Evolutionary conservation across 2,888 invertebrate genomes (phyloP).

Genomic region (Phyllotreta striolata): DNA sequence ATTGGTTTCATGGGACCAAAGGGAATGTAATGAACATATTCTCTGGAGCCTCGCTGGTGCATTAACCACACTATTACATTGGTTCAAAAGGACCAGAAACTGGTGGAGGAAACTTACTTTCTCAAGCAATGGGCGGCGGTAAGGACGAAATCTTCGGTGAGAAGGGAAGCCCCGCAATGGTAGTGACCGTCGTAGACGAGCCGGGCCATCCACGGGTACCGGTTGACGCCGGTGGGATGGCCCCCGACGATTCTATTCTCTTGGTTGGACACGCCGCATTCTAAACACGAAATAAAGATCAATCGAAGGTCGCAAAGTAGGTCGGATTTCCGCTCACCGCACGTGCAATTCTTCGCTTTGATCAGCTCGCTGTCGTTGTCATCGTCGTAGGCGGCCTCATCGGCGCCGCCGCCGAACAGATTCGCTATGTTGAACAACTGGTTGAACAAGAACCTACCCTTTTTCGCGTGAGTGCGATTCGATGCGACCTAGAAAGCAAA

Average conservation of each 20-base stretch:
- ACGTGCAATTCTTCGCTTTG: slow-evolving; percentile 39
- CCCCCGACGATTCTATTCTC: slow-evolving; percentile 89
- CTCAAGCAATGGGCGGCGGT: slow-evolving; percentile 89
- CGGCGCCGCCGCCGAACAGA: slow-evolving; percentile 30
- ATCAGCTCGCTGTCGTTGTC: slow-evolving; percentile 26
- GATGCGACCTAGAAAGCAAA: neutral
- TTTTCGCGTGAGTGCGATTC: slow-evolving; percentile 21
- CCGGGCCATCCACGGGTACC: slow-evolving; percentile 88
- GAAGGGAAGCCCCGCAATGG: slow-evolving; percentile 85
- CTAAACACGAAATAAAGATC: too few relatives aligned
- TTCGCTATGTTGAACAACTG: slow-evolving; percentile 37
- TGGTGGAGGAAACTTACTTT: slow-evolving; percentile 64
- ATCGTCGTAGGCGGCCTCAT: slow-evolving; percentile 27
- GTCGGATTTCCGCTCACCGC: slow-evolving; percentile 33
- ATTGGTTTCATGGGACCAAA: neutral
- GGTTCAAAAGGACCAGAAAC: too few relatives aligned
- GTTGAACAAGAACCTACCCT: slow-evolving; percentile 37
- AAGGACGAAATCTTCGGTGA: slow-evolving; percentile 84
- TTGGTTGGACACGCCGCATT: slow-evolving; percentile 84
- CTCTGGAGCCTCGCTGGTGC: too few relatives aligned
- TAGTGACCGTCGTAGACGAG: slow-evolving; percentile 88
- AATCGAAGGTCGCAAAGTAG: too few relatives aligned
- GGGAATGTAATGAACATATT: too few relatives aligned
- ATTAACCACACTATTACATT: too few relatives aligned
- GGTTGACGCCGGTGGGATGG: slow-evolving; percentile 79